Percentiles rank a stretch among this genome's conserved stretches.
phyloP scores from a whole-genome alignment of 2,888 invertebrate genomes.

The Baccha elongata region DNA sequence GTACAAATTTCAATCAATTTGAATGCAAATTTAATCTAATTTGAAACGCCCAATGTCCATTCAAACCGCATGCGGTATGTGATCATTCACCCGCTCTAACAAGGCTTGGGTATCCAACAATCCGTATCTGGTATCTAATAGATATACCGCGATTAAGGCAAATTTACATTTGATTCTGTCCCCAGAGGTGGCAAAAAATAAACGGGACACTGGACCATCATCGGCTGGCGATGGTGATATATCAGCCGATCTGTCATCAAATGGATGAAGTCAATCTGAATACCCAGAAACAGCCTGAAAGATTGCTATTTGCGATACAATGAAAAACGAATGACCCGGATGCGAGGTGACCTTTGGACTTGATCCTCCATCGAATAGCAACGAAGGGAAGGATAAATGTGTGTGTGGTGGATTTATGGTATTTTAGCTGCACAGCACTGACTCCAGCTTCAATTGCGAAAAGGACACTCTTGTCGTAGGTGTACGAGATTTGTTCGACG shows the following conservation, averaged over 20 bases:
- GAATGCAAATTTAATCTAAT: constrained; percentile 74
- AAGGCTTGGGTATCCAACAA: constrained; percentile 28
- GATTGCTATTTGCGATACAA: constrained; percentile 25
- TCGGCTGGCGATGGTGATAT: constrained; percentile 36
- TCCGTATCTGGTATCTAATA: constrained; percentile 13
- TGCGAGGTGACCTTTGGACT: constrained; percentile 63
- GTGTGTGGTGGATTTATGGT: constrained; percentile 58
- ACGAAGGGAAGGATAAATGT: constrained; percentile 15
- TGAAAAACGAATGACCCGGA: constrained; percentile 65
- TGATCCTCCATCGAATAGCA: constrained; percentile 34
- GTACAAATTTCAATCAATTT: constrained; percentile 74
- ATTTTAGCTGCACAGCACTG: constrained; percentile 14
- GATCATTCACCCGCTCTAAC: constrained; percentile 74
- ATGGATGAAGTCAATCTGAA: constrained; percentile 37
- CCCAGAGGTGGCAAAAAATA: constrained; percentile 63
- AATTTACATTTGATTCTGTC: constrained; percentile 64
- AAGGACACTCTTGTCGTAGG: constrained; percentile 73
- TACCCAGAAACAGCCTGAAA: constrained; percentile 36
- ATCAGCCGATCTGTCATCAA: constrained; percentile 62
- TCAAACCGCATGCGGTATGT: constrained; percentile 73
- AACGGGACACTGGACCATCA: constrained; percentile 46
- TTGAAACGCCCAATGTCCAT: constrained; percentile 74
- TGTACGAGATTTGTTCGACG: constrained; percentile 73
- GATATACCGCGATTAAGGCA: constrained; percentile 51
- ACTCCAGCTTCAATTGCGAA: constrained; percentile 40